Conservation (phyloP, 2,797 vertebrate genomes). For the Gobionotothen gibberifrons region DNA sequence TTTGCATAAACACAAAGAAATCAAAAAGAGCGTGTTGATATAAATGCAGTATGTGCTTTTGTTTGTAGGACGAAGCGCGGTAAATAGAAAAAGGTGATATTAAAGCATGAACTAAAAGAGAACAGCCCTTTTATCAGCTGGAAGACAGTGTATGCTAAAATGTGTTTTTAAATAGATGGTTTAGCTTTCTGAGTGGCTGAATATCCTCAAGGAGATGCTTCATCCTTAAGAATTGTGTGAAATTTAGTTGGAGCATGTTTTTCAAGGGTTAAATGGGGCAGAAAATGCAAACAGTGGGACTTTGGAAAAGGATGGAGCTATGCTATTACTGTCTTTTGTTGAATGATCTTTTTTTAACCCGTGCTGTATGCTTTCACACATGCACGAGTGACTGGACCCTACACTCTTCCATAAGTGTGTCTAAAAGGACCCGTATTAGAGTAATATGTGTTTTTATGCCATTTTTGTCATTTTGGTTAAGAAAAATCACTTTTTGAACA, state of each 20-base stretch:
- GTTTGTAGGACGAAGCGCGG: not conserved
- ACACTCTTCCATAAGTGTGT: no score
- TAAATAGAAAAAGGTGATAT: no score
- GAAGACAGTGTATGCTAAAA: accelerated
- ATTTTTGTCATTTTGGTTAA: no score
- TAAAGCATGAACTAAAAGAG: not conserved
- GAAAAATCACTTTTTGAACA: no score
- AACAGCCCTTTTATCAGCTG: not conserved
- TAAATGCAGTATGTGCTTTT: not conserved
- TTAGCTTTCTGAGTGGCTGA: not conserved
- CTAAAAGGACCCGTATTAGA: no score
- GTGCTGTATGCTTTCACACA: no score
- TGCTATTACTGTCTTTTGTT: not conserved
- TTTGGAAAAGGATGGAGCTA: not conserved
- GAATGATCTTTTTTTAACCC: no score
- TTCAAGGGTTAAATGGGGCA: not conserved
- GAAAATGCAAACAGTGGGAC: not conserved
- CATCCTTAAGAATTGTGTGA: not conserved
- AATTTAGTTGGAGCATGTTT: not conserved
- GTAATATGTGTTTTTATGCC: no score
- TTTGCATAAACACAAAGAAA: slow-evolving; percentile 16
- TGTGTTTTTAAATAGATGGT: not conserved
- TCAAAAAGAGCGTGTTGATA: not conserved
- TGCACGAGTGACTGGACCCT: no score
- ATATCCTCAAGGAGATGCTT: not conserved